A percentile compares a stretch with the other conserved stretches of the same genome.
These are phyloP conservation scores for Sigmodon hispidus DNA, from an alignment of 2,113 vertebrate species.

Conservation along the genomic window DNA sequence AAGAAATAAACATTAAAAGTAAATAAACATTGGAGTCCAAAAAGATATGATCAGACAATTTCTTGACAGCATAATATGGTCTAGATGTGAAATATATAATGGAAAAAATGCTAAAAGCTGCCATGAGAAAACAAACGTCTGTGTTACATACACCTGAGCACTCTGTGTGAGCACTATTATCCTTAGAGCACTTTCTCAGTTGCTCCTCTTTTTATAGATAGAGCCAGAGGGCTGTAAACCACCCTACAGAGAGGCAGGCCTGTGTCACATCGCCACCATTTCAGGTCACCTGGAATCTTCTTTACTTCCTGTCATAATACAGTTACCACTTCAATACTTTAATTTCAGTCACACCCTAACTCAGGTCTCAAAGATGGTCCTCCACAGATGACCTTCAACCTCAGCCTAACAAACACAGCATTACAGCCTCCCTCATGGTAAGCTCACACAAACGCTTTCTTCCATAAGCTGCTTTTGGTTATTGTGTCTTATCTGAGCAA, in stretches of 20 bases:
- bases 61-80: too few species aligned
- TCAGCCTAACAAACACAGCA: neutral
- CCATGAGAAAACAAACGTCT: neutral
- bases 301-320: neutral
- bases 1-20: neutral
- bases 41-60: neutral
- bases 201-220: neutral
- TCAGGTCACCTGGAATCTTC: neutral
- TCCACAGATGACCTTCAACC: neutral
- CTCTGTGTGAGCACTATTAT: neutral
- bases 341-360: neutral
- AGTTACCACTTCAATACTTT: neutral
- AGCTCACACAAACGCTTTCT: neutral
- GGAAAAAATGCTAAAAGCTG: neutral
- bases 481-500: neutral
- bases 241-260: neutral
- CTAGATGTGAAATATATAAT: neutral
- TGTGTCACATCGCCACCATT: neutral
- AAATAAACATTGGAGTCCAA: neutral
- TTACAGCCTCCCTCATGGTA: neutral
- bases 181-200: neutral
- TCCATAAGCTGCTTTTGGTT: neutral
- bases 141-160: neutral
- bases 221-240: neutral
- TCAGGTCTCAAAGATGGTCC: neutral